Evolutionary conservation across 1,140 invertebrate genomes (phyloP).

Genomic region (Rhynchophorus ferrugineus): DNA sequence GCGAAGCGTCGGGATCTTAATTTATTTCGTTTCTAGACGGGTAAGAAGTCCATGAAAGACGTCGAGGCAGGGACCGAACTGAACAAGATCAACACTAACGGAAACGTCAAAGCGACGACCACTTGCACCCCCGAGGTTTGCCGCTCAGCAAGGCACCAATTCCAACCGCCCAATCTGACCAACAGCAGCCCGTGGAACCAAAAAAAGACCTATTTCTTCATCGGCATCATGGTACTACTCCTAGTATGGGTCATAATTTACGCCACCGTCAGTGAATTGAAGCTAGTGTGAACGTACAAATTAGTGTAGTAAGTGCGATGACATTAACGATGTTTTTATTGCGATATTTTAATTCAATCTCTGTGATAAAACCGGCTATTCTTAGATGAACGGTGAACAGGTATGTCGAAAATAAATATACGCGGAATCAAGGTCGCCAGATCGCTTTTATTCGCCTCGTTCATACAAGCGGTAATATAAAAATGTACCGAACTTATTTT

Average conservation of each 20-base stretch:
- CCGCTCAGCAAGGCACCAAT: slow-evolving; percentile 31
- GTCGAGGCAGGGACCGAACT: slow-evolving; percentile 31
- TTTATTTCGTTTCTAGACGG: slow-evolving; percentile 36
- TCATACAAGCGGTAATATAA: too few relatives aligned
- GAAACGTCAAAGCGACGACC: slow-evolving; percentile 17
- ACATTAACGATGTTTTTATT: background rate
- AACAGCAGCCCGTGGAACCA: slow-evolving; percentile 47
- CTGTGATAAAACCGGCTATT: too few relatives aligned
- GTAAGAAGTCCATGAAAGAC: slow-evolving; percentile 22
- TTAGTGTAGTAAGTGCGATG: background rate
- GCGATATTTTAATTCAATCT: too few relatives aligned
- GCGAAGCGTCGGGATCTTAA: too few relatives aligned
- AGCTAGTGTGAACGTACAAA: slow-evolving; percentile 18
- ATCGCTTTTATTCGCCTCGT: too few relatives aligned
- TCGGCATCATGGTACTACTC: slow-evolving; percentile 41
- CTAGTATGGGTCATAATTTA: slow-evolving; percentile 46
- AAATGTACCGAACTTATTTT: too few relatives aligned
- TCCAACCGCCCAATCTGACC: slow-evolving; percentile 33
- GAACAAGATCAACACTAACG: slow-evolving; percentile 22
- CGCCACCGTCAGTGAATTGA: slow-evolving; percentile 23
- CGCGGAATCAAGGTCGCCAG: too few relatives aligned
- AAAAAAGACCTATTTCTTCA: slow-evolving; percentile 45
- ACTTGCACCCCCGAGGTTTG: slow-evolving; percentile 36
- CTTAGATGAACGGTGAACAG: too few relatives aligned
- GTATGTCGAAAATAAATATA: too few relatives aligned